These are phyloP conservation scores for Cygnus buccinator DNA, from an alignment of 2,113 vertebrate genomes.

Conservation along the genomic window DNA sequence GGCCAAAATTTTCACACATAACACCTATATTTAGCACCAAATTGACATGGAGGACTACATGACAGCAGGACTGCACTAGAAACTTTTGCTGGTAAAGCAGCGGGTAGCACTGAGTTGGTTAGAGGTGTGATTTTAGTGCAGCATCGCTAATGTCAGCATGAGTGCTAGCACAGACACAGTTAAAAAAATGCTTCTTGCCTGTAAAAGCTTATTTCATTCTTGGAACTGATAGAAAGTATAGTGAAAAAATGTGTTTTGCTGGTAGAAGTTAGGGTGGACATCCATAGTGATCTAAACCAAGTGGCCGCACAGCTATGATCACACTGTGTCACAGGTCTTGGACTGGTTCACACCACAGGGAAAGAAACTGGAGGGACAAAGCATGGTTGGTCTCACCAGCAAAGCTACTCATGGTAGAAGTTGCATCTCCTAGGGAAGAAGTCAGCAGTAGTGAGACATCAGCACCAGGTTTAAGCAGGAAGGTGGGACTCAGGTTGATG, in stretches of 20 bases:
- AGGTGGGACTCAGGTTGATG: background rate
- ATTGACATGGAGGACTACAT: slow-evolving; percentile 26
- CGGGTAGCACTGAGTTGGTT: background rate
- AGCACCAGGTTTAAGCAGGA: background rate
- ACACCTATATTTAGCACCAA: slow-evolving; percentile 57
- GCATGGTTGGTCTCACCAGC: background rate
- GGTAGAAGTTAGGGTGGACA: background rate
- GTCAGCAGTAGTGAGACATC: background rate
- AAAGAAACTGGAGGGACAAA: background rate
- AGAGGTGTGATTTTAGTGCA: slow-evolving; percentile 48
- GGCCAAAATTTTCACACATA: slow-evolving; percentile 47
- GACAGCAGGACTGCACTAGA: slow-evolving; percentile 19
- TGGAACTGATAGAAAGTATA: background rate
- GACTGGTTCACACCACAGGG: fast-evolving
- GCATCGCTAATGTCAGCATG: background rate
- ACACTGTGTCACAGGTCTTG: fast-evolving
- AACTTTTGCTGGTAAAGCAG: slow-evolving; percentile 42
- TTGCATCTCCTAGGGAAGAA: background rate
- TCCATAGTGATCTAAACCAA: background rate
- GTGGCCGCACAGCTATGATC: background rate
- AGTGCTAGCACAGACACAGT: background rate
- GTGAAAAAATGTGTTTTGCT: background rate
- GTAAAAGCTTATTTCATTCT: background rate
- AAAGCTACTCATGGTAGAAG: background rate
- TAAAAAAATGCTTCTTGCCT: background rate